phyloP scores from a whole-genome alignment of 2,888 invertebrate genomes.

The Punctoribates punctum region DNA sequence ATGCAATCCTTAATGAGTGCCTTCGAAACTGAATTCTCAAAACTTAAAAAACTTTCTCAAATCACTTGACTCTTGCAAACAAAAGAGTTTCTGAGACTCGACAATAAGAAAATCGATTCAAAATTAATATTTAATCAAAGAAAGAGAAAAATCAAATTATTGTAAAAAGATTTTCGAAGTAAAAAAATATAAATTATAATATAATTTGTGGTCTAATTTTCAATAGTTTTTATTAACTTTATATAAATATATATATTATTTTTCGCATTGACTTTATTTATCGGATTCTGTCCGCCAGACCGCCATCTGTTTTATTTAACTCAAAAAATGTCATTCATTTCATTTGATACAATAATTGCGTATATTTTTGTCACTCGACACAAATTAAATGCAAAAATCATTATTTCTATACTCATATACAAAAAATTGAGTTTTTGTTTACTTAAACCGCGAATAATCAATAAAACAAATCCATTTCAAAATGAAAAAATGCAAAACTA shows the following conservation, averaged over 20 bases:
- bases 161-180: not conserved
- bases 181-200: not conserved
- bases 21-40: conserved; percentile 32
- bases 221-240: not conserved
- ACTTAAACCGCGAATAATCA: not conserved
- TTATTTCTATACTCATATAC: not conserved
- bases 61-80: not conserved
- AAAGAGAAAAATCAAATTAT: not conserved
- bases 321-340: not conserved
- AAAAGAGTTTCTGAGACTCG: not conserved
- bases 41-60: not conserved
- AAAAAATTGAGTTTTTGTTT: not conserved
- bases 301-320: conserved; percentile 8
- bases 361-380: not conserved
- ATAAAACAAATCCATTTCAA: not conserved
- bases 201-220: not conserved
- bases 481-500: not conserved
- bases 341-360: too few species aligned
- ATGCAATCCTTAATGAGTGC: conserved; percentile 42
- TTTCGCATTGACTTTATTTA: not conserved
- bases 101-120: not conserved
- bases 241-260: not conserved
- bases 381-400: not conserved
- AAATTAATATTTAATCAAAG: not conserved
- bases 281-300: too few species aligned